Percentiles rank a stretch among this genome's conserved stretches.
Conservation (phyloP, 2,113 vertebrate genomes). For the Gymnogyps californianus region DNA sequence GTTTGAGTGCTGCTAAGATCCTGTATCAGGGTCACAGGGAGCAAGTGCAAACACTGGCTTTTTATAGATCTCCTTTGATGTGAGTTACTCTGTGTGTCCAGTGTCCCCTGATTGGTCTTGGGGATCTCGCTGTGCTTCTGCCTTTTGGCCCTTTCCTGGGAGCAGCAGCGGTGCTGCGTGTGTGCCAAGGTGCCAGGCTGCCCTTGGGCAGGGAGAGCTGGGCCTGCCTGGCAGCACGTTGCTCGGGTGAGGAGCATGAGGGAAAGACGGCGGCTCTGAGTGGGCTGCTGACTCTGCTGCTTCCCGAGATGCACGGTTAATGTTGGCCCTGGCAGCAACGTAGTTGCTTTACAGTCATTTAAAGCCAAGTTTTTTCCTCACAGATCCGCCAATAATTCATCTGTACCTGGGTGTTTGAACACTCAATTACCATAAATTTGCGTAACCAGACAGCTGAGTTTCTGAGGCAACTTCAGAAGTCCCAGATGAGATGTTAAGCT, state of each 20-base stretch:
- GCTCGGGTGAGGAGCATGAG: fast-evolving
- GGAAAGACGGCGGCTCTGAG: fast-evolving
- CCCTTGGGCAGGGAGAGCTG: not conserved
- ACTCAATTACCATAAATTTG: not conserved
- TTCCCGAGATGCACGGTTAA: fast-evolving
- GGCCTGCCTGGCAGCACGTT: fast-evolving
- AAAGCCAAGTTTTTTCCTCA: not conserved
- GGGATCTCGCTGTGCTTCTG: not conserved
- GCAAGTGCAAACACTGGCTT: no score
- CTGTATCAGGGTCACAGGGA: not conserved
- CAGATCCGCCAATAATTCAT: not conserved
- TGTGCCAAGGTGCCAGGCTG: no score
- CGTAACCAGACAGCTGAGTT: not conserved
- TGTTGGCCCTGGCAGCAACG: not conserved
- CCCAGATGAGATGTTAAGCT: not conserved
- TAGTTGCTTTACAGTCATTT: not conserved
- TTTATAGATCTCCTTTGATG: not conserved
- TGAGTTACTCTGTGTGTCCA: not conserved
- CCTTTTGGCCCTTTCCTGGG: not conserved
- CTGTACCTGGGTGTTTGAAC: not conserved
- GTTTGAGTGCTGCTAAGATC: not conserved
- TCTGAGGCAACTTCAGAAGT: not conserved
- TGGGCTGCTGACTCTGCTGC: fast-evolving
- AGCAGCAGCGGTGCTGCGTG: fast-evolving
- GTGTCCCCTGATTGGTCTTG: not conserved